These are phyloP conservation scores for Tanytarsus gracilentus DNA, from an alignment of 2,888 invertebrate species.

Conservation along the genomic window DNA sequence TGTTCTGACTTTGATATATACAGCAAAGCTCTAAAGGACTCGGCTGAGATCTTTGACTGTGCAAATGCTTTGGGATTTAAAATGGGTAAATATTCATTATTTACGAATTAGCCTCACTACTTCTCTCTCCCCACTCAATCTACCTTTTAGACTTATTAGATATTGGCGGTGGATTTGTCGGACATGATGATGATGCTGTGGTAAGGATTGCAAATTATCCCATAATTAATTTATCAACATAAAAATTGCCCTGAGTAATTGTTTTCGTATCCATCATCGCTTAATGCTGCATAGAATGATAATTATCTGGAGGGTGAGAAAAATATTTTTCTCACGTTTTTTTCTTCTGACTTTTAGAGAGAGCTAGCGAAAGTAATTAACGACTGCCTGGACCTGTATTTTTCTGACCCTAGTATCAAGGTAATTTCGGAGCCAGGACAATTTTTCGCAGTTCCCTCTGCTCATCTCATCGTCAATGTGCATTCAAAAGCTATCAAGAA, in stretches of 20 bases:
- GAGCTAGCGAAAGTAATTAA: constrained; percentile 57
- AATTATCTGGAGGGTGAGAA: no score
- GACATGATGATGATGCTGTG: constrained; percentile 46
- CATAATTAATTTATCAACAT: not conserved
- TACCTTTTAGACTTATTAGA: constrained; percentile 44
- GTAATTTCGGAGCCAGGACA: constrained; percentile 76
- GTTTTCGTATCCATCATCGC: no score
- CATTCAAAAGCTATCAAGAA: constrained; percentile 48
- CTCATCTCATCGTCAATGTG: constrained; percentile 62
- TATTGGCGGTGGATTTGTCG: constrained; percentile 60
- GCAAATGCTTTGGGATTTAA: constrained; percentile 33
- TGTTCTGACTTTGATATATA: constrained; percentile 42
- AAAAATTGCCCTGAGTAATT: not conserved
- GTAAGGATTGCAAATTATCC: constrained; percentile 50
- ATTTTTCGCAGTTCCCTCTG: constrained; percentile 69
- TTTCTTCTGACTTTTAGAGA: no score
- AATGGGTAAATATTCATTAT: not conserved
- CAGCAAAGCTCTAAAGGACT: constrained; percentile 43
- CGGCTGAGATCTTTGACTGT: constrained; percentile 44
- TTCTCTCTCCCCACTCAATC: not conserved
- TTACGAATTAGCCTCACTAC: not conserved
- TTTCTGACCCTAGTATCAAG: constrained; percentile 53
- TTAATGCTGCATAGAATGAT: no score
- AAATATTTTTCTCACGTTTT: no score
- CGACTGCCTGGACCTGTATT: constrained; percentile 56